Evolutionary conservation across 37 sponge, comb jelly and placozoan species (phyloP), one percentile per base, ranked within the genome.

Genomic region (Eunapius fragilis): DNA sequence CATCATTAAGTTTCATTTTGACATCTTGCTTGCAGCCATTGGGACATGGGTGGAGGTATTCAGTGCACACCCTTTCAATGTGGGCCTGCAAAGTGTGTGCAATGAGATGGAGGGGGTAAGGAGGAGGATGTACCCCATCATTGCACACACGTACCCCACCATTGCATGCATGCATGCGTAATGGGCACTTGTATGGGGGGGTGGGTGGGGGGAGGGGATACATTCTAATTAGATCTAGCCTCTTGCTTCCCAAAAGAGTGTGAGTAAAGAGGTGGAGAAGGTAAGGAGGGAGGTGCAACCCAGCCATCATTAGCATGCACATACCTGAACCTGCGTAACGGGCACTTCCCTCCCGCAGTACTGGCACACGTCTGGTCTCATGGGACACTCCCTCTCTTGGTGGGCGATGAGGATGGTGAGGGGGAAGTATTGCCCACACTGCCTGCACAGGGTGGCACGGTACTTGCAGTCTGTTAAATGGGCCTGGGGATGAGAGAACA

Each of bases 371-470:
- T 71, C 74, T 2, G 91, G 87, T 31, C 91, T 85, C 91, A 91
- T 91, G 26, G 91, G 84, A 35, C 91, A 91, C 58, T 78, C 84
- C 58, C 6, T 50, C 27, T 82, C 71, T 73, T 78, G 37, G 69
- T 91, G 91, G 11, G 14, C 0, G 45, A 33, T 11, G 25, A 86
- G 69, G 25, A 11, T 19, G 24, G 24, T 23, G 37, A 12, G 37
- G 67, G 67, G 87, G 36, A 91, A 49, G 67, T 82, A 76, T 23
- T 74, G 79, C 3, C 91, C 91, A 86, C 91, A 91, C 25, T 81
- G 80, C 25, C 70, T 86, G 67, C 91, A 91, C 69, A 81, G 86
- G 2, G 77, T 47, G 23, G 81, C 82, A 7, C 81, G 38, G 33
- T 81, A 90, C 34, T 80, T 75, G 81, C 91, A 90, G 0, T 47